Base-by-base conservation (phyloP, 1,140 invertebrate species). In the Euura saliciscinereae region DNA sequence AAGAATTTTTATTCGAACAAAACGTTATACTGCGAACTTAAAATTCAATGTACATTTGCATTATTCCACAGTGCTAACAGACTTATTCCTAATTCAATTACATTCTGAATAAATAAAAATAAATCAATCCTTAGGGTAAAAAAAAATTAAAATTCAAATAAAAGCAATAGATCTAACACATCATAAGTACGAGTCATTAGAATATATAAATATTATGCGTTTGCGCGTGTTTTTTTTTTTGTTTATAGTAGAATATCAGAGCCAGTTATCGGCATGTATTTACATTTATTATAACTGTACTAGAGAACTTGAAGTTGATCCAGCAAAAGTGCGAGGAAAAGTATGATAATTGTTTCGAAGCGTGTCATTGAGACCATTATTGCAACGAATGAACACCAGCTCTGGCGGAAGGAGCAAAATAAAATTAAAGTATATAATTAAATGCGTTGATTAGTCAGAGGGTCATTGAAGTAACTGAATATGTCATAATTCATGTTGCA, bases 51-150 rank as follows among this genome's bases (percentile, higher is more conserved):
- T 59, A 59, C 51, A 59, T 8, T 59, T 59, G 51, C 51, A 59
- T 59, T 6, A 59, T 59, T 59, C 13, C 13, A 59, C 3, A 59
- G 28, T 1, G 28, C 28, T 28, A 28, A 28, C 28, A 28, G 28
- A 28, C 28, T 28, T 28, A 28, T 28, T 28, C 28, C 28, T 59
- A 59, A n/a, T 59, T 11, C 51, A 59, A 59, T 11, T 59, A 59
- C 51, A 59, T 59, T 59, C 5, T 59, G 51, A 59, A 59, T 59
- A 59, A 59, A 59, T 59, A 59, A 59, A 59, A 59, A 59, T 59
- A 59, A 5, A 4, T 5, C 13, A 59, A 59, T 6, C 51, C 51
- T 59, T 59, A 59, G 51, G 2, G 51, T 28, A 28, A 28, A 28
- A 28, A 59, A 3, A 59, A 11, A 59, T 59, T 28, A 28, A 28